Evolutionary conservation across 2,888 invertebrate genomes (phyloP).

Genomic region (Tetragnatha montana): DNA sequence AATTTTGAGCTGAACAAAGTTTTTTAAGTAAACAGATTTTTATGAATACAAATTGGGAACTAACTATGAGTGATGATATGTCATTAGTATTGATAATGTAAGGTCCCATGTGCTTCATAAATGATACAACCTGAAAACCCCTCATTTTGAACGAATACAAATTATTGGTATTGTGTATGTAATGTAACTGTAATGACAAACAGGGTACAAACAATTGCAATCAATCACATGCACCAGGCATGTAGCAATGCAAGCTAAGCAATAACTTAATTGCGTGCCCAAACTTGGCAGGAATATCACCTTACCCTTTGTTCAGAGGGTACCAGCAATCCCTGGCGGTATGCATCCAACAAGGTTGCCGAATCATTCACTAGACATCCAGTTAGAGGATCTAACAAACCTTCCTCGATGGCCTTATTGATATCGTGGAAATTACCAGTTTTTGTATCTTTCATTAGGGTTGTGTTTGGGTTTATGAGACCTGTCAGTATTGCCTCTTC

Average conservation of each 20-base stretch:
- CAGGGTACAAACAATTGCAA: conserved; percentile 26
- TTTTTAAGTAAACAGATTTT: too few relatives aligned
- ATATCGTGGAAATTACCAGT: conserved; percentile 81
- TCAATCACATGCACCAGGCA: conserved; percentile 69
- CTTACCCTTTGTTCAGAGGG: conserved; percentile 96
- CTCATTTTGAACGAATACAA: conserved; percentile 9
- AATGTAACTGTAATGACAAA: not conserved
- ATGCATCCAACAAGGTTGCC: conserved; percentile 88
- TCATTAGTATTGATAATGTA: too few relatives aligned
- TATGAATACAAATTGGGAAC: too few relatives aligned
- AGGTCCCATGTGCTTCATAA: not conserved
- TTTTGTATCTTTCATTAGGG: conserved; percentile 79
- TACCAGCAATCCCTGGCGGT: conserved; percentile 90
- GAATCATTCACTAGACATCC: conserved; percentile 84
- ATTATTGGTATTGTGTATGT: not conserved
- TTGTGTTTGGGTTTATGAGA: conserved; percentile 83
- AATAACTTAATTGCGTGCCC: conserved; percentile 66
- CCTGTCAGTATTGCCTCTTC: conserved; percentile 86
- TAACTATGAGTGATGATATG: too few relatives aligned
- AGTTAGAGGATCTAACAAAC: conserved; percentile 76
- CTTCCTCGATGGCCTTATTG: conserved; percentile 75
- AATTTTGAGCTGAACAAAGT: too few relatives aligned
- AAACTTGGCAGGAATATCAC: conserved; percentile 74
- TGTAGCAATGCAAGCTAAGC: conserved; percentile 71
- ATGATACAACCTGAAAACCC: not conserved